Percentiles rank a stretch among this genome's conserved stretches.
Conservation (phyloP, 1,140 invertebrate genomes). For the Drosophila varians region DNA sequence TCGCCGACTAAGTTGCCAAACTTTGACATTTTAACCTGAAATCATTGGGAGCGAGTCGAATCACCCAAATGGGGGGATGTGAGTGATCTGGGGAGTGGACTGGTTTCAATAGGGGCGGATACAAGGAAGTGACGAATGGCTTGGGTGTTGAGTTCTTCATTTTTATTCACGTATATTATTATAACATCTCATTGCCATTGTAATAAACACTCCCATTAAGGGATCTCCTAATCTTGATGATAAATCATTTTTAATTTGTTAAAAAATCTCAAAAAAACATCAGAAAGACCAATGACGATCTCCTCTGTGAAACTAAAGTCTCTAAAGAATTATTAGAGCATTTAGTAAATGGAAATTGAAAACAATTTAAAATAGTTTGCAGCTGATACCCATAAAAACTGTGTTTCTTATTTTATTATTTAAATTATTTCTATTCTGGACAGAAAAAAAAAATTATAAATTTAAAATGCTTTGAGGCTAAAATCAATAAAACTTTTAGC, state of each 20-base stretch:
- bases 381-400: too few relatives aligned
- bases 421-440: too few relatives aligned
- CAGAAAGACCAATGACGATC: too few relatives aligned
- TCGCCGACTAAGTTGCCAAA: conserved; percentile 37
- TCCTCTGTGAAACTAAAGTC: too few relatives aligned
- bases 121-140: conserved; percentile 1
- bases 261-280: too few relatives aligned
- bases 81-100: conserved; percentile 19
- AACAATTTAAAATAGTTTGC: too few relatives aligned
- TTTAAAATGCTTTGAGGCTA: too few relatives aligned
- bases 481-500: too few relatives aligned
- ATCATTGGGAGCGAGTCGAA: background rate
- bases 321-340: too few relatives aligned
- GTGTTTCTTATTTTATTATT: too few relatives aligned
- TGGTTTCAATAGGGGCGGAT: background rate
- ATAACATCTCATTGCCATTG: background rate
- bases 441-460: too few relatives aligned
- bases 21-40: conserved; percentile 60
- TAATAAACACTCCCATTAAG: background rate
- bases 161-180: background rate
- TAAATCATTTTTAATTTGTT: background rate
- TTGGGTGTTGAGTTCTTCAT: background rate
- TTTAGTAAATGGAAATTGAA: too few relatives aligned
- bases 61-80: background rate
- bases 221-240: background rate